phyloP scores from a whole-genome alignment of 2,797 vertebrate genomes.

The Hoplostethus mediterraneus region DNA sequence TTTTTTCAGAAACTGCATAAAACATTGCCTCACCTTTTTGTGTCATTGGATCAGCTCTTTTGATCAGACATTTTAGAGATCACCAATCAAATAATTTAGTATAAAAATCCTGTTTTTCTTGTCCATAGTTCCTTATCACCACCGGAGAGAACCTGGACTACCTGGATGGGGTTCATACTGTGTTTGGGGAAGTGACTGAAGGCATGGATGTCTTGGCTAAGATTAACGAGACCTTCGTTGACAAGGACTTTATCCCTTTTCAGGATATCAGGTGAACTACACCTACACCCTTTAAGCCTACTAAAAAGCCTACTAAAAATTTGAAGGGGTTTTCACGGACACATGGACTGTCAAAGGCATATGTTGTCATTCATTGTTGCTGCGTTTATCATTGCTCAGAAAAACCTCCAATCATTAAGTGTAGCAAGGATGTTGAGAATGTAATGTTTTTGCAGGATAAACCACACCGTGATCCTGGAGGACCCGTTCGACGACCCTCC shows the following conservation, averaged over 20 bases:
- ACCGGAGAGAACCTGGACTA: conserved; percentile 94
- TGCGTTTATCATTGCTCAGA: neutral
- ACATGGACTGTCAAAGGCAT: neutral
- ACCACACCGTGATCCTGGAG: conserved; percentile 96
- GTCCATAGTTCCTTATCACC: conserved; percentile 93
- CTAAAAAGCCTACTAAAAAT: neutral
- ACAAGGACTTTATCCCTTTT: conserved; percentile 95
- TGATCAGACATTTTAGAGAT: neutral
- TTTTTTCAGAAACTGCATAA: neutral
- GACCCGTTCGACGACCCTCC: conserved; percentile 96
- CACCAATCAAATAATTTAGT: neutral
- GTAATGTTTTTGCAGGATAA: conserved; percentile 86
- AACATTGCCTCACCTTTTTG: neutral
- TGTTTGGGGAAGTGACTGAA: conserved; percentile 97
- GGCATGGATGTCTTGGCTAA: conserved; percentile 93
- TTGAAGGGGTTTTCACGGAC: neutral
- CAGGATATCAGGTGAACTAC: conserved; percentile 91
- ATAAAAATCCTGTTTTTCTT: neutral
- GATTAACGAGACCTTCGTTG: conserved; percentile 96
- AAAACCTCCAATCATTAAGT: neutral
- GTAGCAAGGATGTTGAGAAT: neutral
- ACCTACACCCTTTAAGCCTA: neutral
- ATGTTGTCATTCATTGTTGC: neutral
- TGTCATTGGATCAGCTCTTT: neutral
- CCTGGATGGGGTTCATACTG: conserved; percentile 94